Conservation (phyloP, 35 echinoderm and acorn worm species). For the Anneissia japonica region DNA sequence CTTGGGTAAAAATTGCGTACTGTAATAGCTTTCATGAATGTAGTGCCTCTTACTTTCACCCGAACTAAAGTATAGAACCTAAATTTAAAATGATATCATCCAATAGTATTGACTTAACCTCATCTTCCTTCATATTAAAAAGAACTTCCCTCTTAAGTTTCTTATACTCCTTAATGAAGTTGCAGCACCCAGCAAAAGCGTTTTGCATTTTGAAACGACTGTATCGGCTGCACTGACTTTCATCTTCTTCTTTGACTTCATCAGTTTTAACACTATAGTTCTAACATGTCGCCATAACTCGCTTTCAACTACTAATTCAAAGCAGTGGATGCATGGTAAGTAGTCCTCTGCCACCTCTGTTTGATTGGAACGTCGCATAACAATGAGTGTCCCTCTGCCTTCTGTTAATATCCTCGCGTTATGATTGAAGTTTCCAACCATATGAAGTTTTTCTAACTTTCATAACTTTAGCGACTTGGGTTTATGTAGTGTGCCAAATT, state of each 20-base stretch:
- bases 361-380: conserved; percentile 12
- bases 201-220: conserved; percentile 7
- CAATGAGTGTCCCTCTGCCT: conserved; percentile 10
- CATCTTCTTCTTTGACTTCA: neutral
- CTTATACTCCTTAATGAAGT: neutral
- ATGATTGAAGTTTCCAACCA: conserved; percentile 11
- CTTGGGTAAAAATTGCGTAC: too few species aligned
- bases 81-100: neutral
- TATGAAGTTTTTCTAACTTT: neutral
- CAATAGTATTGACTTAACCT: conserved; percentile 4
- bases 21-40: too few species aligned
- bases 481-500: too few species aligned
- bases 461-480: neutral
- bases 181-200: conserved; percentile 11
- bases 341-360: conserved; percentile 16
- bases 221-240: neutral
- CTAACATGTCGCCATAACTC: conserved; percentile 14
- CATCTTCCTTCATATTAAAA: conserved; percentile 8
- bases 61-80: too few species aligned
- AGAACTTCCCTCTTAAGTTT: neutral
- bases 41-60: too few species aligned
- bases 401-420: neutral
- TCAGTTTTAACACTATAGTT: neutral
- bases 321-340: conserved; percentile 13
- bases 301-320: neutral